Base-by-base conservation (phyloP, 2,113 vertebrate genomes). In the Recurvirostra avosetta region DNA sequence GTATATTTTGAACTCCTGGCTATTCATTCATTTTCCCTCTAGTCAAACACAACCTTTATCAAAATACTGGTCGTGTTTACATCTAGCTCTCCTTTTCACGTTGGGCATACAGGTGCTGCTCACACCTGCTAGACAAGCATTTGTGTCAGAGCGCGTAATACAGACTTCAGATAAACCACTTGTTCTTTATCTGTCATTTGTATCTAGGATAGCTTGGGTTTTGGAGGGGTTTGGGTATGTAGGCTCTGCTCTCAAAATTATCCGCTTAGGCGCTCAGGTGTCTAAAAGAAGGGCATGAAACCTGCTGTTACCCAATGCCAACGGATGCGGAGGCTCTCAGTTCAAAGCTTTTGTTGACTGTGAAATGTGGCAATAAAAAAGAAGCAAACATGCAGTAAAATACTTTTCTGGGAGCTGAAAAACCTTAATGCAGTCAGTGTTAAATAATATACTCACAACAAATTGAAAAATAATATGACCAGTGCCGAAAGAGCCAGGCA, bases 351-450 rank as follows among this genome's bases (percentile, higher is more conserved):
- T 89, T 80, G 79, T 59, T 92, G 76, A 55, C 36, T 74, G 50
- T 74, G 65, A 92, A 89, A 92, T 53, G 66, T 50, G 52, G 76
- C 61, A 93, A 90, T 90, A 92, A 90, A 88, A 84, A 29, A 72
- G 53, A 94, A 92, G 52, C 55, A 94, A 94, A 96, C 50, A 73
- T 25, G 43, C 25, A 38, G 22, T 63, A 74, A 92, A 92, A 82
- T 30, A 83, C 79, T 70, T 67, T 86, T 55, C n/a, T 71, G 67
- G 92, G 70, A 94, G 32, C 36, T 63, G 38, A 82, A 96, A 76
- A 47, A 3, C 8, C n/a, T 62, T 61, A 49, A 67, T 41, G 32
- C 13, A 82, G 65, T 89, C 86, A 76, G 6, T 59, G 40, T 74
- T 91, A 90, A 87, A 63, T 65, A 90, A 77, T 56, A 56, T 22